Base-by-base conservation (phyloP, 2,888 invertebrate species). In the Stegana nigrithorax region DNA sequence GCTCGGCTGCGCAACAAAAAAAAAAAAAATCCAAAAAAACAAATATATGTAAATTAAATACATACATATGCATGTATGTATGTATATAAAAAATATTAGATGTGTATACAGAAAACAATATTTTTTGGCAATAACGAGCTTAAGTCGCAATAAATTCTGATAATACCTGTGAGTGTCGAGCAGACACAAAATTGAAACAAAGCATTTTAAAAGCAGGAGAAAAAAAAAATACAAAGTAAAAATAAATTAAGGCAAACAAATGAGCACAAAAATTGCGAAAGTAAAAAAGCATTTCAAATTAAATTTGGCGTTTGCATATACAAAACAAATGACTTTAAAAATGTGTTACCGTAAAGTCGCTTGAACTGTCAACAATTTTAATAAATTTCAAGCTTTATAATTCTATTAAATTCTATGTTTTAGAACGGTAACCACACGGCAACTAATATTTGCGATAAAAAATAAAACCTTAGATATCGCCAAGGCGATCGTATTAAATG, bases 121-220 rank as follows among this genome's bases (percentile, higher is more conserved):
- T 51, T 63, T 67, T 56, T 8, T 45, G 36, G 57, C 60, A 73
- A 67, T 74, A 75, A 71, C 73, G 73, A 74, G 72, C 72, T 61
- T 69, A 71, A 75, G 67, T 67, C 75, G 75, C 74, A 75, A 64
- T 75, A 71, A 72, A 72, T 72, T 67, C 60, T 64, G 72, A 69
- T 75, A 63, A 44, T 64, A 64, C 69, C 67, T 67, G 66, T 66
- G 69, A 60, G 59, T 53, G 42, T 39, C 17, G 39, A 53, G 47
- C 68, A 27, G 7, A 42, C 14, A 36, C 17, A 7, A 14, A 51
- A 67, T 63, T 56, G 62, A 65, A 75, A 75, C 75, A 75, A 75
- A 75, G 78, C 67, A 68, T 67, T 68, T 73, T 66, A 80, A 76
- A 78, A 72, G 69, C 63, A 63, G 57, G 66, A 66, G 63, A 44